Base-by-base conservation (phyloP, 2,888 invertebrate species). In the Micropterix aruncella region DNA sequence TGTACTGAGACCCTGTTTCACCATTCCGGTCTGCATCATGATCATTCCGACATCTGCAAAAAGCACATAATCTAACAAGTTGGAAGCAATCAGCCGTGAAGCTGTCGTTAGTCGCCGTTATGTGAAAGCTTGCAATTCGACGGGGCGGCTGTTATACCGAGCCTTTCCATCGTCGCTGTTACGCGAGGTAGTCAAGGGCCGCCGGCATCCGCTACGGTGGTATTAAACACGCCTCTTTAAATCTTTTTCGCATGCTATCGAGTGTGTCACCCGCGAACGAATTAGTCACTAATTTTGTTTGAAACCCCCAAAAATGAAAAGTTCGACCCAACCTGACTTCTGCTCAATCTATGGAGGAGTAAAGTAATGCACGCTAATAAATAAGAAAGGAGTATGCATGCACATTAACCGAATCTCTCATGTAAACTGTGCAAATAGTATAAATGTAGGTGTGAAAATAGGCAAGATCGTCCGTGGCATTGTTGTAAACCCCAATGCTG, bases 21-120 rank as follows among this genome's bases (percentile, higher is more conserved):
- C 87, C 89, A 90, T 89, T 77, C 89, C 89, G 70, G 87, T 80
- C 83, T 89, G 88, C 88, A 89, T 88, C 89, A 90, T 87, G 80
- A 90, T 88, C 89, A 89, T 89, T 77, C 89, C 89, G 74, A 90
- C 89, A 89, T 89, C 89, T 89, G 89, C 62, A 83, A 84, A 81
- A 80, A 80, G 73, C 71, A 70, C 73, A 71, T 61, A 74, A 66
- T 62, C 69, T 70, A 69, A 70, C 68, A 49, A 67, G 62, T 38
- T 16, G 41, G 44, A 47, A 48, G 47, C 46, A 49, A 38, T 44
- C 41, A 9, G 15, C 27, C 12, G n/a, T 12, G 27, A 27, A 12
- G 27, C 12, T 27, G 27, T 27, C 12, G 27, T 27, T 27, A 27
- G 27, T 27, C 12, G 27, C 27, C 5, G 5, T 27, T 27, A 7